phyloP scores from a whole-genome alignment of 1,140 invertebrate genomes.

The Caenorhabditis brenneri region DNA sequence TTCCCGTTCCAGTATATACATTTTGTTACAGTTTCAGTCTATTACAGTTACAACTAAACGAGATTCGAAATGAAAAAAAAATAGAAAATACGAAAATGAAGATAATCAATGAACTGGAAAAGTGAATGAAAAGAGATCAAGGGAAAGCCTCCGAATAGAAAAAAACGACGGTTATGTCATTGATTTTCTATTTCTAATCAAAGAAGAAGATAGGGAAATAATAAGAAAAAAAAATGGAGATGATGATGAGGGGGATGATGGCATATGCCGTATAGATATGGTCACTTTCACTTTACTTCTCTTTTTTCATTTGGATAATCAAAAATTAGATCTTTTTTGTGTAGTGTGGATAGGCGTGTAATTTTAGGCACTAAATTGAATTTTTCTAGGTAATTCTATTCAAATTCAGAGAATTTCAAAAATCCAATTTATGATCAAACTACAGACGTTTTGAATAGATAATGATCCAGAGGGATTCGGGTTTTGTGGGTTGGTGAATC shows the following conservation, averaged over 20 bases:
- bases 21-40: slow-evolving; percentile 7
- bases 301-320: not conserved
- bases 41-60: not conserved
- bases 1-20: slow-evolving; percentile 8
- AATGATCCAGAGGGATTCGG: no score
- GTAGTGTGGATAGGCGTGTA: no score
- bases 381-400: no score
- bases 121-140: not conserved
- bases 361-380: no score
- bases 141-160: no score
- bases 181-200: not conserved
- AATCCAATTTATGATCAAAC: no score
- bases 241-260: not conserved
- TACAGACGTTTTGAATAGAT: no score
- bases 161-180: not conserved
- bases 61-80: not conserved
- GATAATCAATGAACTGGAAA: not conserved
- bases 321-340: not conserved
- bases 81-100: not conserved
- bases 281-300: slow-evolving; percentile 27
- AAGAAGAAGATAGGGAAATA: not conserved
- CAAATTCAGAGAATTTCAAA: no score
- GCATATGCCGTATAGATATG: not conserved
- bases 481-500: no score
- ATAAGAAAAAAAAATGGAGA: not conserved